phyloP scores from a whole-genome alignment of 64 coral and sea anemone genomes.

The Montipora efflorescens region DNA sequence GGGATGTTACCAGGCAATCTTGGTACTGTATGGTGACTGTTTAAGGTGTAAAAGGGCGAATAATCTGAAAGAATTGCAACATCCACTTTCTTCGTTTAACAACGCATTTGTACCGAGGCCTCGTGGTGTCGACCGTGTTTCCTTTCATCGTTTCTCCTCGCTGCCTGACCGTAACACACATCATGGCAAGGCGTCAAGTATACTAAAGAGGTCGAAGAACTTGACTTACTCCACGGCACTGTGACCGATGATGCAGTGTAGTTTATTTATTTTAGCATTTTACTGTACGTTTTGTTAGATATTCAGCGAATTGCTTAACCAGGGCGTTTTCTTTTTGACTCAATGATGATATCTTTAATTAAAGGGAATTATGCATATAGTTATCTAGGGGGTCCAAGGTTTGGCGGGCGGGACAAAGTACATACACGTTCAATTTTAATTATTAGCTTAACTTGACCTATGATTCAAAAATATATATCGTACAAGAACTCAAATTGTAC shows the following conservation, averaged over 20 bases:
- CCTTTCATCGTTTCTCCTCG: not conserved
- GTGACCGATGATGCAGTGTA: not conserved
- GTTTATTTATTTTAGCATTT: no score
- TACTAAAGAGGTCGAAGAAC: not conserved
- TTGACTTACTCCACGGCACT: not conserved
- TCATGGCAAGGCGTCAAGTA: not conserved
- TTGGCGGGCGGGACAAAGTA: no score
- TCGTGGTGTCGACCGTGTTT: not conserved
- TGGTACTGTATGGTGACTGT: conserved; percentile 23
- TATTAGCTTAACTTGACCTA: no score
- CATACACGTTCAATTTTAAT: no score
- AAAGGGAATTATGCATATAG: no score
- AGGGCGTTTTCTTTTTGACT: no score
- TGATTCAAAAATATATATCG: no score
- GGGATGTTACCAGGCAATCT: conserved; percentile 65
- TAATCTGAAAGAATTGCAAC: not conserved
- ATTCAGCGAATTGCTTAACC: no score
- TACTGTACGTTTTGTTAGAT: no score
- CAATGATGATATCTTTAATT: no score
- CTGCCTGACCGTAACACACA: not conserved
- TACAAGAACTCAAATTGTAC: no score
- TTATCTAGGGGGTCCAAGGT: no score
- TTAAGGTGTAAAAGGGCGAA: not conserved
- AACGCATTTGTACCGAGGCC: not conserved
- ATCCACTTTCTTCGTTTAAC: not conserved